A percentile compares a stretch with the other conserved stretches of the same genome.
Evolutionary conservation across 2,888 invertebrate genomes (phyloP).

Genomic region (Machimus rusticus): DNA sequence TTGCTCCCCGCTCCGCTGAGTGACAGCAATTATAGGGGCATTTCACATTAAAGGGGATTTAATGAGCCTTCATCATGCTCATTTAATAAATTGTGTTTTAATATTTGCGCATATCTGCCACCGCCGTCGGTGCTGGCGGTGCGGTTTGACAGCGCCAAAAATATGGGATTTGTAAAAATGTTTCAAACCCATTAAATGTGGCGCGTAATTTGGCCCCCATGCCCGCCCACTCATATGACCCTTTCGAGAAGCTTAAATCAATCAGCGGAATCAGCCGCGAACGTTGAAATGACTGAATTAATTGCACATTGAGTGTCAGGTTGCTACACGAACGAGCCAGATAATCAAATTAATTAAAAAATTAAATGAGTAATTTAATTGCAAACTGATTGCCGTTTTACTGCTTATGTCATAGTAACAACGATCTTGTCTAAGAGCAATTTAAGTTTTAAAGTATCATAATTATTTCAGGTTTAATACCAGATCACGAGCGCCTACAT

Average conservation of each 20-base stretch:
- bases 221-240: neutral
- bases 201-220: neutral
- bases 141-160: neutral
- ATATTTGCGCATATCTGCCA: neutral
- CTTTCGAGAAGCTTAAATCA: neutral
- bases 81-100: slow-evolving; percentile 17
- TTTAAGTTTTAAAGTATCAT: neutral
- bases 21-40: slow-evolving; percentile 22
- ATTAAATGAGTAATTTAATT: neutral
- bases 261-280: neutral
- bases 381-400: neutral
- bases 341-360: neutral
- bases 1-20: neutral
- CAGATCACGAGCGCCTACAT: neutral
- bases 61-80: slow-evolving; percentile 23
- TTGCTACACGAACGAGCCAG: neutral
- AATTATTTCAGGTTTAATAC: neutral
- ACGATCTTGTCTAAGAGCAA: neutral
- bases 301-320: neutral
- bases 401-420: neutral
- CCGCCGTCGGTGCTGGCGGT: neutral
- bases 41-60: slow-evolving; percentile 13
- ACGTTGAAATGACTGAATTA: neutral
- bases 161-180: neutral
- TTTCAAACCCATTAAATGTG: neutral